Percentiles rank a stretch among this genome's conserved stretches.
phyloP scores from a whole-genome alignment of 2,888 invertebrate species.

The Diadegma fenestrale region DNA sequence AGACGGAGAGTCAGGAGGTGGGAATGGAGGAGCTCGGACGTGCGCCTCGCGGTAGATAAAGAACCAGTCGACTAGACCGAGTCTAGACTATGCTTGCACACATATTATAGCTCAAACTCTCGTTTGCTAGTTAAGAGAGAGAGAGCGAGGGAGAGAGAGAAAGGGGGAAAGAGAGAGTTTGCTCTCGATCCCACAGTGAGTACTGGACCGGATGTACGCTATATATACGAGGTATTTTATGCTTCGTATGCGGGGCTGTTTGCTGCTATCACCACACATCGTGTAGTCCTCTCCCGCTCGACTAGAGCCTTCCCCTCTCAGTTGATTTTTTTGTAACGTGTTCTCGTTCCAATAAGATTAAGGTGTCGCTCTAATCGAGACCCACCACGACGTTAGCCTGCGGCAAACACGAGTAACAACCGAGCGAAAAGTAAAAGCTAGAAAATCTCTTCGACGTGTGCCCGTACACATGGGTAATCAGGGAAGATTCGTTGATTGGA shows the following conservation, averaged over 20 bases:
- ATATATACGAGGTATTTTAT: slow-evolving; percentile 10
- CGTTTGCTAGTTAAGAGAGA: slow-evolving; percentile 42
- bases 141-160: slow-evolving; percentile 24
- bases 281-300: neutral
- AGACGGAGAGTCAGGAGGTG: slow-evolving; percentile 24
- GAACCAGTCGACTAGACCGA: slow-evolving; percentile 70
- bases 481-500: slow-evolving; percentile 51
- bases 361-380: slow-evolving; percentile 47
- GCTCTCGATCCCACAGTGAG: slow-evolving; percentile 47
- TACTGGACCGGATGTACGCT: slow-evolving; percentile 65
- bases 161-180: slow-evolving; percentile 32
- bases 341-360: slow-evolving; percentile 53
- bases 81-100: slow-evolving; percentile 67
- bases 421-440: slow-evolving; percentile 24
- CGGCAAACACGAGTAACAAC: neutral
- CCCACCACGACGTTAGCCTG: slow-evolving; percentile 39
- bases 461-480: slow-evolving; percentile 32
- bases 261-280: slow-evolving; percentile 10
- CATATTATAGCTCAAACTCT: slow-evolving; percentile 51
- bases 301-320: neutral
- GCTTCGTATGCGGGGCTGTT: slow-evolving; percentile 30
- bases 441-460: slow-evolving; percentile 39
- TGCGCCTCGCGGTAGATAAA: slow-evolving; percentile 63
- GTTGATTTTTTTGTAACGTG: slow-evolving; percentile 34
- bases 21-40: slow-evolving; percentile 45